Conservation (phyloP, 2,113 vertebrate species). For the Pristiophorus japonicus region DNA sequence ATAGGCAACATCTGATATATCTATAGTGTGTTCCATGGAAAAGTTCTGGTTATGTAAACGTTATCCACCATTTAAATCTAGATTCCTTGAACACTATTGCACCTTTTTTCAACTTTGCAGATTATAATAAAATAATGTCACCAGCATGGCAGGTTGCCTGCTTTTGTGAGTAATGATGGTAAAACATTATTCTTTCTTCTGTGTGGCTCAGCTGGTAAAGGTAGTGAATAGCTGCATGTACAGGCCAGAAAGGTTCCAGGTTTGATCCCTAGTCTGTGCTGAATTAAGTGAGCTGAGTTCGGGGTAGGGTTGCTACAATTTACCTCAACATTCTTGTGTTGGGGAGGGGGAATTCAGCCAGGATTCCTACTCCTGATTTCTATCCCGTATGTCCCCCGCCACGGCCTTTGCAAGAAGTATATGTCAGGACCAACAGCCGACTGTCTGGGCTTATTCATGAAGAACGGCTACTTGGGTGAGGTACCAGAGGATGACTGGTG, state of each 20-base stretch:
- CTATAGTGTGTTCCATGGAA: neutral
- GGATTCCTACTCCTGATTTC: too few species aligned
- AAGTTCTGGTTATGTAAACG: neutral
- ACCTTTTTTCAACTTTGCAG: neutral
- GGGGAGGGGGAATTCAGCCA: neutral
- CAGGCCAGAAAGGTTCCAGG: too few species aligned
- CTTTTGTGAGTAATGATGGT: neutral
- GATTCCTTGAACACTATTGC: neutral
- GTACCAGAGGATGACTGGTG: neutral
- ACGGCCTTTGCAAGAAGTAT: neutral
- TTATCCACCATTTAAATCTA: neutral
- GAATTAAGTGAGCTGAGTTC: neutral
- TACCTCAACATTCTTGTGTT: neutral
- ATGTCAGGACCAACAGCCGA: neutral
- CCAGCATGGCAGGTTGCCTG: neutral
- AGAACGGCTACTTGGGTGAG: neutral
- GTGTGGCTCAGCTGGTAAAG: neutral
- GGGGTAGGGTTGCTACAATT: neutral
- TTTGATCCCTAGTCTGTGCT: too few species aligned
- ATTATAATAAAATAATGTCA: neutral
- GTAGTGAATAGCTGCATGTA: too few species aligned
- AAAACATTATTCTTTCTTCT: neutral
- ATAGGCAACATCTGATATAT: neutral
- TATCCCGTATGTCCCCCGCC: too few species aligned
- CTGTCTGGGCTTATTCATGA: too few species aligned